These are phyloP conservation scores for Girardinichthys multiradiatus DNA, from an alignment of 2,113 vertebrate species.

Conservation along the genomic window DNA sequence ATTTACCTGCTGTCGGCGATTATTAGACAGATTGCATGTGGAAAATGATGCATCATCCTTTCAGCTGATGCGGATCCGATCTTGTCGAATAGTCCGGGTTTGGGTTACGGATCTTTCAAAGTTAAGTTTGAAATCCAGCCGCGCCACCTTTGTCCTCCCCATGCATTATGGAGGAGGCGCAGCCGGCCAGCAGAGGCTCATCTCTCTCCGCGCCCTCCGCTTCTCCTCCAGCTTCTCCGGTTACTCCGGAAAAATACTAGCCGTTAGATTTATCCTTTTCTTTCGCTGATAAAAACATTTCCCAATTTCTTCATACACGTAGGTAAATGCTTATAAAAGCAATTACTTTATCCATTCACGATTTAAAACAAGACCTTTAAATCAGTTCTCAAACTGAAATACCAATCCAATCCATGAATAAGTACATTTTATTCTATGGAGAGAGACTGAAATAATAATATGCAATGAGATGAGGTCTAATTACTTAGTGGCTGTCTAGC, in stretches of 20 bases:
- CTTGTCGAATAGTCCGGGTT: conserved; percentile 57
- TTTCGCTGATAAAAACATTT: not conserved
- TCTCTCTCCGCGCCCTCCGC: conserved; percentile 16
- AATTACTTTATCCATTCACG: not conserved
- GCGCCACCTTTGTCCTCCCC: conserved; percentile 70
- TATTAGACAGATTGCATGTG: conserved; percentile 74
- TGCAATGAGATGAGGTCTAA: not conserved
- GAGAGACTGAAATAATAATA: not conserved
- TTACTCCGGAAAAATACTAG: conserved; percentile 44
- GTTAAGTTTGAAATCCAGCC: conserved; percentile 72
- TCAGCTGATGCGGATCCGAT: conserved; percentile 64
- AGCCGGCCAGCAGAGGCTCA: conserved; percentile 62
- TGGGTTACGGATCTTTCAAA: conserved; percentile 72
- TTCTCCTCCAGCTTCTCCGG: conserved; percentile 33
- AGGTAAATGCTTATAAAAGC: not conserved
- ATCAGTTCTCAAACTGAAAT: not conserved
- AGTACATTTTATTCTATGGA: not conserved
- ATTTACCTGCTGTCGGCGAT: conserved; percentile 87
- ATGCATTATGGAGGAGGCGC: conserved; percentile 80
- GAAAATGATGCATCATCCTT: conserved; percentile 75
- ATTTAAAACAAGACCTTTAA: not conserved
- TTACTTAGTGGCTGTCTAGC: conserved; percentile 16
- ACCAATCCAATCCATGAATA: not conserved
- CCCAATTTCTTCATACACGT: not conserved
- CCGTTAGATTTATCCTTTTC: conserved; percentile 2